Evolutionary conservation across 2,888 invertebrate species (phyloP).

Genomic region (Trichogramma evanescens): DNA sequence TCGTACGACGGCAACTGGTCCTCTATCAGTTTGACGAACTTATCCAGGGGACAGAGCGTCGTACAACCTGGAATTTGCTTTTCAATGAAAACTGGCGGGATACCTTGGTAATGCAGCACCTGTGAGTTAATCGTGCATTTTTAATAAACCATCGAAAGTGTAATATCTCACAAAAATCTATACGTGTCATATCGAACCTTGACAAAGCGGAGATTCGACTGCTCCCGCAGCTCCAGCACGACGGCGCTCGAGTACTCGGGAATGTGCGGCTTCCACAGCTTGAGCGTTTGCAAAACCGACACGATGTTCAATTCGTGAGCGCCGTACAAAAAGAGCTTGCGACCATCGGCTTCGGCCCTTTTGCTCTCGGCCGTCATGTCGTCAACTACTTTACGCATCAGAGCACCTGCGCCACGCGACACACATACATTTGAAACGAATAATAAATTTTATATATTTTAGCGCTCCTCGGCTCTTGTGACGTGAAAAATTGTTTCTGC

Average conservation of each 20-base stretch:
- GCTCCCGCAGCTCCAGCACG: slow-evolving; percentile 49
- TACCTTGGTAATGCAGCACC: slow-evolving; percentile 50
- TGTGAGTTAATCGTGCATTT: slow-evolving; percentile 29
- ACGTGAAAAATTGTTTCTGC: not conserved
- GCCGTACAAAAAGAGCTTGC: slow-evolving; percentile 51
- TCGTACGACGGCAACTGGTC: slow-evolving; percentile 47
- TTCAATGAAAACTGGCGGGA: slow-evolving; percentile 43
- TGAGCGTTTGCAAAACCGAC: slow-evolving; percentile 52
- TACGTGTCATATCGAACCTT: slow-evolving; percentile 39
- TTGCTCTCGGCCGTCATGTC: slow-evolving; percentile 45
- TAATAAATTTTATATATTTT: not conserved
- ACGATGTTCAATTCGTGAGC: slow-evolving; percentile 62
- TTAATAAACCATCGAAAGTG: slow-evolving; percentile 26
- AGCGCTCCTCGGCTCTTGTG: not conserved
- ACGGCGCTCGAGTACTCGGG: slow-evolving; percentile 55
- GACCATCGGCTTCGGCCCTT: slow-evolving; percentile 34
- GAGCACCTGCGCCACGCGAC: slow-evolving; percentile 43
- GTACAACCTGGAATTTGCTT: slow-evolving; percentile 51
- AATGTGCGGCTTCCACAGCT: slow-evolving; percentile 53
- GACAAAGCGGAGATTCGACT: slow-evolving; percentile 43
- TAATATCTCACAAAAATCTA: slow-evolving; percentile 2
- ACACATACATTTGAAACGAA: slow-evolving; percentile 13
- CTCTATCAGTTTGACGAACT: slow-evolving; percentile 48
- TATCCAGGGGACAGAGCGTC: slow-evolving; percentile 49
- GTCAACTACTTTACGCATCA: slow-evolving; percentile 50